Conservation (phyloP, 2,113 vertebrate genomes). For the Podilymbus podiceps region DNA sequence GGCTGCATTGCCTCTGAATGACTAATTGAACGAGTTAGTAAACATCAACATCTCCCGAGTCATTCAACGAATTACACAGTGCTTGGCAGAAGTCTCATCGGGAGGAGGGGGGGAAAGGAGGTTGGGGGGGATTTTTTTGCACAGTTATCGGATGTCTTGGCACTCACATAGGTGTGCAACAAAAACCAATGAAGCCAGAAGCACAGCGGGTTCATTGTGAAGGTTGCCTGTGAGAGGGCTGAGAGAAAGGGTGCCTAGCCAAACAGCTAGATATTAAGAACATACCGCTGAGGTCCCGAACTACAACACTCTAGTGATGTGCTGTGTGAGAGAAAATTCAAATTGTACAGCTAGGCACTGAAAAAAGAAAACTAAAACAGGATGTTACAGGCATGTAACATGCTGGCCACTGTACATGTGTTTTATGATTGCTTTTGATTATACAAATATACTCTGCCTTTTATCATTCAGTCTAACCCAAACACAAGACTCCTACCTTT, state of each 20-base stretch:
- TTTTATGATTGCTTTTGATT: conserved; percentile 22
- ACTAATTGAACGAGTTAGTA: neutral
- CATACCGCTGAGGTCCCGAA: neutral
- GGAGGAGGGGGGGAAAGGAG: no score
- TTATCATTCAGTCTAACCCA: conserved; percentile 18
- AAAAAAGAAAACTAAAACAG: neutral
- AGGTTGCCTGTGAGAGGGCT: neutral
- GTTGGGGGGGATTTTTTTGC: neutral
- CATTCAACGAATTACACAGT: conserved; percentile 1
- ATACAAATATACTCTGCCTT: neutral
- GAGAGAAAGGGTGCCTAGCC: neutral
- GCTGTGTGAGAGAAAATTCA: neutral
- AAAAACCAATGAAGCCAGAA: conserved; percentile 20
- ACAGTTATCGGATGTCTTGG: conserved; percentile 4
- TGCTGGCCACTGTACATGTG: neutral
- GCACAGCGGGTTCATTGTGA: conserved; percentile 47
- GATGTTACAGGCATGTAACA: neutral
- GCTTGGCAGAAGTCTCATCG: conserved; percentile 2
- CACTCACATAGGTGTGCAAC: neutral
- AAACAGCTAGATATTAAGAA: neutral
- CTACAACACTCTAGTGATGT: neutral
- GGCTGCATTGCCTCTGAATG: neutral
- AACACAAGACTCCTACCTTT: neutral
- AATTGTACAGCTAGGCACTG: neutral
- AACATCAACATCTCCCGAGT: conserved; percentile 45